Percentiles rank a stretch among this genome's conserved stretches.
phyloP scores from a whole-genome alignment of 2,888 invertebrate species.

The Lasioglossum oenotherae region DNA sequence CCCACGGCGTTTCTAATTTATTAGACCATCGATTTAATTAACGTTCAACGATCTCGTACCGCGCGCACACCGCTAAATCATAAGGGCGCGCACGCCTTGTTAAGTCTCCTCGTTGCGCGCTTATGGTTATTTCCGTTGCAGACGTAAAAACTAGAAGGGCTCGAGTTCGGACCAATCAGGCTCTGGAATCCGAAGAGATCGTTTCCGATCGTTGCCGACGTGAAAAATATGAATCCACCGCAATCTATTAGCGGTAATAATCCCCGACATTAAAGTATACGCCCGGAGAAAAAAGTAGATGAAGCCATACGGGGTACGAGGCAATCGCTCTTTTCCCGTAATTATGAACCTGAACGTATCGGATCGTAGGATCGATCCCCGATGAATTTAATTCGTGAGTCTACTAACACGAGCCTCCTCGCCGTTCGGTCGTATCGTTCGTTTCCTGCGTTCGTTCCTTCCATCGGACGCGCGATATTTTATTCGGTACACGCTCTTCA shows the following conservation, averaged over 20 bases:
- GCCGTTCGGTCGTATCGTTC: not conserved
- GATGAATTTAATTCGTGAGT: not conserved
- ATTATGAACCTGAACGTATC: not conserved
- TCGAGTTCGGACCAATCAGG: not conserved
- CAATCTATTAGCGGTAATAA: not conserved
- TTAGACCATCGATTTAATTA: slow-evolving; percentile 50
- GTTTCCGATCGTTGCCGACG: not conserved
- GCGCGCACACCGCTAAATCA: not conserved
- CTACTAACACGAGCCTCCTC: not conserved
- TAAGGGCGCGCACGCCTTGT: not conserved
- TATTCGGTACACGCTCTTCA: slow-evolving; percentile 4
- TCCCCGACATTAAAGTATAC: not conserved
- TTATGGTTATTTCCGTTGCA: slow-evolving; percentile 9
- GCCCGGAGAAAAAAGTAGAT: not conserved
- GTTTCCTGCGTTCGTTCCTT: not conserved
- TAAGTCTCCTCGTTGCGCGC: not conserved
- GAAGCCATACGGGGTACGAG: not conserved
- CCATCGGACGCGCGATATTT: not conserved
- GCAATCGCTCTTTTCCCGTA: slow-evolving; percentile 12
- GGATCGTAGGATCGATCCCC: not conserved
- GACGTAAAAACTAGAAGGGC: not conserved
- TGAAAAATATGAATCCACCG: slow-evolving; percentile 1
- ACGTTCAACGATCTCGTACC: not conserved
- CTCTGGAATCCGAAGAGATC: not conserved
- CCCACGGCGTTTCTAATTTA: slow-evolving; percentile 38